Conservation (phyloP, 2,888 invertebrate genomes). For the Ophion costatus region DNA sequence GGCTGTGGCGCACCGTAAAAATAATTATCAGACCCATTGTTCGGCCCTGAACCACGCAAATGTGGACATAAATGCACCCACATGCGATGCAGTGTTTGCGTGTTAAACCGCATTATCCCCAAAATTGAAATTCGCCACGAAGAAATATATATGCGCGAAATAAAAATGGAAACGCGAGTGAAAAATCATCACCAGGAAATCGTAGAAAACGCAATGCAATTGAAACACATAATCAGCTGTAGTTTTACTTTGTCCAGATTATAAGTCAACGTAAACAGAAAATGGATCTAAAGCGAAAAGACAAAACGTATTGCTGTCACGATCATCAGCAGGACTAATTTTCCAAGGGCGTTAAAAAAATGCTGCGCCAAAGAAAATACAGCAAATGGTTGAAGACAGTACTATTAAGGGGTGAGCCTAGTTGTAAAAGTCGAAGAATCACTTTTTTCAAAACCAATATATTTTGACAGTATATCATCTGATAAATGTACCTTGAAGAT, state of each 20-base stretch:
- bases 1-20: slow-evolving; percentile 49
- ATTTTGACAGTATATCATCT: too few relatives aligned
- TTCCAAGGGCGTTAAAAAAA: neutral
- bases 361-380: too few relatives aligned
- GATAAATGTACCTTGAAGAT: too few relatives aligned
- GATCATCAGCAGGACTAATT: neutral
- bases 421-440: too few relatives aligned
- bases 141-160: neutral
- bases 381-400: too few relatives aligned
- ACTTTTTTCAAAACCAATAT: too few relatives aligned
- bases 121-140: neutral
- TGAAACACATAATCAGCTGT: neutral
- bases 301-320: neutral
- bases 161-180: neutral
- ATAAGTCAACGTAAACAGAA: neutral
- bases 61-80: neutral
- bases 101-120: neutral
- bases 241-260: neutral
- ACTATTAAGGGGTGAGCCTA: too few relatives aligned
- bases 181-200: neutral
- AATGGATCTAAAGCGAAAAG: neutral
- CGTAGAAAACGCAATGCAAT: neutral
- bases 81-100: neutral
- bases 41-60: slow-evolving; percentile 29
- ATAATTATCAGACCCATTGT: slow-evolving; percentile 44